Base-by-base conservation (phyloP, 2,888 invertebrate species). In the Alentia gelatinosa region DNA sequence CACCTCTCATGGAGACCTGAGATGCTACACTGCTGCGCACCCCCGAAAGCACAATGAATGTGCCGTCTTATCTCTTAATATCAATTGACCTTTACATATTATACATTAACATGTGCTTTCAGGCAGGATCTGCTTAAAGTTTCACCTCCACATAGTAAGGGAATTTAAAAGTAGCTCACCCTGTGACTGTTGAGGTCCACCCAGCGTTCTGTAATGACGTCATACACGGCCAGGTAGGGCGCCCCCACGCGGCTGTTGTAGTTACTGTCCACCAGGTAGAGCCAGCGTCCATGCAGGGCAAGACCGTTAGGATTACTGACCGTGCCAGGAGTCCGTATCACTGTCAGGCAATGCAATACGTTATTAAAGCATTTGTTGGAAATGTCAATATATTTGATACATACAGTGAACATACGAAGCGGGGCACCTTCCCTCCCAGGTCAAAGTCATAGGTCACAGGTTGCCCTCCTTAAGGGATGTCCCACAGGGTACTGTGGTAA, bases 231-330 rank as follows among this genome's bases (percentile, higher is more conserved):
- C 47, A 90, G 75, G 42, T 79, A 79, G 12, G 86, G 90, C 15
- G 50, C 47, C 26, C 40, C 30, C 37, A 68, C 40, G 0, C 86
- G 9, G 86, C 30, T 50, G 68, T 91, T 91, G 91, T 90, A 90
- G 47, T 90, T 88, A 33, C 91, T 91, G 86, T 91, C 91, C 35
- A 89, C 74, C 30, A 91, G 63, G 86, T 91, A 91, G 68, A 91
- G 90, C 42, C 42, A 39, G 42, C 33, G 63, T 12, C 68, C 91
- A 15, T 79, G 30, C 23, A 89, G 63, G 19, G 63, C 63, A 40
- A 95, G 90, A 0, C 94, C 94, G 42, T 94, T 93, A 5, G 94
- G 94, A 86, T 94, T 93, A 56, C 92, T 93, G 1, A 94, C 42
- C 35, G 39, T 4, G 26, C 35, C 89, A 1, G 63, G 47, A 7